Evolutionary conservation across 1,140 invertebrate genomes (phyloP).

Genomic region (Agraylea sexmaculata): DNA sequence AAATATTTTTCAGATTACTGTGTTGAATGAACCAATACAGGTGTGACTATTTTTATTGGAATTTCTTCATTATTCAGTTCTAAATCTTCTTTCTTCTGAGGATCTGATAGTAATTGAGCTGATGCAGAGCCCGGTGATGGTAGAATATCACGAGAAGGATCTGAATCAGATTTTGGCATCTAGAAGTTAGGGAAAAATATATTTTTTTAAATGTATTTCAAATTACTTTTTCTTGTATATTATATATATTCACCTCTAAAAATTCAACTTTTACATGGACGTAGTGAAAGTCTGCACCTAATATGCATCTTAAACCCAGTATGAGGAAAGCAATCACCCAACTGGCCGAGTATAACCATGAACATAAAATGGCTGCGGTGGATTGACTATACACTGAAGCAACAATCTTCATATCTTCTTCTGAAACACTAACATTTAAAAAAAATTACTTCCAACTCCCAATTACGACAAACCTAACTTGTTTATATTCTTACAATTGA

Average conservation of each 20-base stretch:
- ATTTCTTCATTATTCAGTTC: too few species aligned
- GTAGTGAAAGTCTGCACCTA: slow-evolving; percentile 34
- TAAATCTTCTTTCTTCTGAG: too few species aligned
- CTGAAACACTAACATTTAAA: slow-evolving; percentile 30
- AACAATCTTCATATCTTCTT: slow-evolving; percentile 28
- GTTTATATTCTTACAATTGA: slow-evolving; percentile 4
- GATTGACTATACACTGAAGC: slow-evolving; percentile 33
- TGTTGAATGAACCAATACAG: too few species aligned
- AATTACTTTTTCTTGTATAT: too few species aligned
- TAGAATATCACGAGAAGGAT: too few species aligned
- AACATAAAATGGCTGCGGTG: slow-evolving; percentile 26
- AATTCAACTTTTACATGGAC: slow-evolving; percentile 28
- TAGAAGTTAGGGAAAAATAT: too few species aligned
- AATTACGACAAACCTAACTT: background rate
- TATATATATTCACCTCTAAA: slow-evolving; percentile 16
- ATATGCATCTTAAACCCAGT: slow-evolving; percentile 25
- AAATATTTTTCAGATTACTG: too few species aligned
- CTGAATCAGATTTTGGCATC: too few species aligned
- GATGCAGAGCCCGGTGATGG: too few species aligned
- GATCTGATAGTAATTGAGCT: too few species aligned
- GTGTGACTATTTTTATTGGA: too few species aligned
- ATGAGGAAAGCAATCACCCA: slow-evolving; percentile 30
- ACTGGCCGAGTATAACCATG: slow-evolving; percentile 34
- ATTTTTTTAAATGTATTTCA: too few species aligned
- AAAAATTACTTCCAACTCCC: slow-evolving; percentile 8